Base-by-base conservation (phyloP, 1,140 invertebrate species). In the Cotesia chilonis region DNA sequence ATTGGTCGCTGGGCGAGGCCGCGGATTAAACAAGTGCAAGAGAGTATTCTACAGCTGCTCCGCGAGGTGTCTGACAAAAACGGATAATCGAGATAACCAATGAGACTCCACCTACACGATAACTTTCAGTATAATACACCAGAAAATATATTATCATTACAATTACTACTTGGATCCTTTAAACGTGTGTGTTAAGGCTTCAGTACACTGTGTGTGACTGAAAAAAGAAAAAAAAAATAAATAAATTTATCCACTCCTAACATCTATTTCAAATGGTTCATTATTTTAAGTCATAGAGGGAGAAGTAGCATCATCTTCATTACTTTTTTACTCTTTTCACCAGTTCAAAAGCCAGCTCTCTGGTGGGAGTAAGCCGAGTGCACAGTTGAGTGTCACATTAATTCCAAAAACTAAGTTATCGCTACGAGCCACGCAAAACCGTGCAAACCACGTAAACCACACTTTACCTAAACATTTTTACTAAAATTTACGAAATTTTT, bases 381-480 rank as follows among this genome's bases (percentile, higher is more conserved):
- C 10, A 5, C 70, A 74, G 74, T 74, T 70, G 78, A 84, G 81
- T 83, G 82, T 78, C 80, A 81, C 69, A 79, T 79, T 81, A 84
- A 85, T 83, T 83, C 82, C 79, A 81, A 82, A 83, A 84, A 80
- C 6, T 47, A 47, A 47, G 41, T 80, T 83, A 81, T 80, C 79
- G 77, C 76, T 70, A 67, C 63, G 68, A 64, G 64, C 74, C 28
- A 28, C 28, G 28, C 28, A 28, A 28, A 28, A 28, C 1, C 28
- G 28, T 1, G 28, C 28, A 28, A 28, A 28, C 28, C 28, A 78
- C 75, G 80, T 78, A 80, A 82, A 80, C 80, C 85, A 83, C 84
- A 85, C 84, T 85, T 84, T 83, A 82, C 77, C 81, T 75, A 85
- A 85, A 84, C 82, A 84, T 83, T 79, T 83, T 85, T 81, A 77